A percentile compares a stretch with the other conserved stretches of the same genome.
These are phyloP conservation scores for rat (Rattus norvegicus) DNA, from an alignment of 2,113 vertebrate genomes.

Conservation along the genomic window DNA sequence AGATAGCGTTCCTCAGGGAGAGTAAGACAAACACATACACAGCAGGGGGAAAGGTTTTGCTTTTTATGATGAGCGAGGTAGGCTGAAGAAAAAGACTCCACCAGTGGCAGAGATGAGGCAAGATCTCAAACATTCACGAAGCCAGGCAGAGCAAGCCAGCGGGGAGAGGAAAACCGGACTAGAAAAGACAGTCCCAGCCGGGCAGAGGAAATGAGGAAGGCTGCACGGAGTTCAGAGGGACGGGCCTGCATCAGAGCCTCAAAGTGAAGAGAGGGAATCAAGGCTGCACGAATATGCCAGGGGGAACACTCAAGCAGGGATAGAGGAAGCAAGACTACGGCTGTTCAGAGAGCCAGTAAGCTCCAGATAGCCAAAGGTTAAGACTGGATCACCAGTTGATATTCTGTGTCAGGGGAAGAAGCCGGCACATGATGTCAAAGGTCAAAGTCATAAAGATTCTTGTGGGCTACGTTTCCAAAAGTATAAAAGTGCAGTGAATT, in stretches of 20 bases:
- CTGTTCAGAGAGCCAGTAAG: background rate
- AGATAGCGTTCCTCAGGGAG: conserved; percentile 1
- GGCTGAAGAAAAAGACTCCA: background rate
- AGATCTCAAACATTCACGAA: background rate
- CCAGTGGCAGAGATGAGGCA: background rate
- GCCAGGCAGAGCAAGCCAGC: background rate
- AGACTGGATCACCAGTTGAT: background rate
- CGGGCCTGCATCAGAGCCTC: background rate
- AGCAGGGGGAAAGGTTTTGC: background rate
- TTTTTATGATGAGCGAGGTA: conserved; percentile 1
- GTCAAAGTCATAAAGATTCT: background rate
- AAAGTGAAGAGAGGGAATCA: background rate
- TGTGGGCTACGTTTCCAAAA: conserved; percentile 11
- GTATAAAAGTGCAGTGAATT: background rate
- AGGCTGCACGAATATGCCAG: background rate
- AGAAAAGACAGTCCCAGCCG: background rate
- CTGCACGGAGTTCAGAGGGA: accelerated
- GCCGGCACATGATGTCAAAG: background rate
- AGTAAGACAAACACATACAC: background rate
- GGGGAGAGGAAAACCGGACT: background rate
- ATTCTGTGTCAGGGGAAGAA: background rate
- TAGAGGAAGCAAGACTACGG: accelerated
- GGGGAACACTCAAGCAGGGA: accelerated
- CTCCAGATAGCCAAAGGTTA: background rate
- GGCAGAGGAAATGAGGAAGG: background rate